Conservation (phyloP, 2,797 vertebrate species). For the Denticeps clupeoides region DNA sequence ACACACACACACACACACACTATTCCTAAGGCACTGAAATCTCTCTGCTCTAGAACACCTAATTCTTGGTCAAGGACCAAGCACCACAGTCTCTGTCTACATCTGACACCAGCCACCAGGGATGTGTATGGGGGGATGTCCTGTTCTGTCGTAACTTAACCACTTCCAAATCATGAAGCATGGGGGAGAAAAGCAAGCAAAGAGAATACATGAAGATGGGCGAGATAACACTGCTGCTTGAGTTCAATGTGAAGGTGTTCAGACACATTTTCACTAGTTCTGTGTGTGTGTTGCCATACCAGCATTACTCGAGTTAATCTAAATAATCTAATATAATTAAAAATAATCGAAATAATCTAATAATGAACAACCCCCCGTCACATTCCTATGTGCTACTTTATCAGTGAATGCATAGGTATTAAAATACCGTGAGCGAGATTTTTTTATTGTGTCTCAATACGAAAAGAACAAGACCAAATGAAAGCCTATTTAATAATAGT, state of each 20-base stretch:
- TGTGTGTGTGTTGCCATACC: too few species aligned
- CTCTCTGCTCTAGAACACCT: constrained; percentile 77
- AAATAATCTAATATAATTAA: too few species aligned
- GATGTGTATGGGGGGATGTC: constrained; percentile 79
- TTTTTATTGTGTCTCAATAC: too few species aligned
- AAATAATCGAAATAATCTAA: too few species aligned
- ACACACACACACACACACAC: not conserved
- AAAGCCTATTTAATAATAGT: too few species aligned
- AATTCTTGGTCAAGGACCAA: constrained; percentile 80
- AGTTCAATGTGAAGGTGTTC: constrained; percentile 70
- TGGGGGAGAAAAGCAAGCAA: constrained; percentile 50
- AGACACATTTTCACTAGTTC: constrained; percentile 59
- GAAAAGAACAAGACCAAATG: too few species aligned
- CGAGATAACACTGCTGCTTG: too few species aligned
- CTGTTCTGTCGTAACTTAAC: constrained; percentile 65
- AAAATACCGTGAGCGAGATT: too few species aligned
- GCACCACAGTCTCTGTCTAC: constrained; percentile 64
- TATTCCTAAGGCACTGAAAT: constrained; percentile 69
- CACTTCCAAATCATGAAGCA: constrained; percentile 69
- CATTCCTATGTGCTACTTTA: too few species aligned
- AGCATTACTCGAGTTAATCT: too few species aligned
- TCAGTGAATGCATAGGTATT: too few species aligned
- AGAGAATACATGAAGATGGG: not conserved
- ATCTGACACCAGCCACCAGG: constrained; percentile 70
- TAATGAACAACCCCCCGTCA: too few species aligned